phyloP scores from a whole-genome alignment of 2,113 vertebrate species.

The Sinocyclocheilus anshuiensis region DNA sequence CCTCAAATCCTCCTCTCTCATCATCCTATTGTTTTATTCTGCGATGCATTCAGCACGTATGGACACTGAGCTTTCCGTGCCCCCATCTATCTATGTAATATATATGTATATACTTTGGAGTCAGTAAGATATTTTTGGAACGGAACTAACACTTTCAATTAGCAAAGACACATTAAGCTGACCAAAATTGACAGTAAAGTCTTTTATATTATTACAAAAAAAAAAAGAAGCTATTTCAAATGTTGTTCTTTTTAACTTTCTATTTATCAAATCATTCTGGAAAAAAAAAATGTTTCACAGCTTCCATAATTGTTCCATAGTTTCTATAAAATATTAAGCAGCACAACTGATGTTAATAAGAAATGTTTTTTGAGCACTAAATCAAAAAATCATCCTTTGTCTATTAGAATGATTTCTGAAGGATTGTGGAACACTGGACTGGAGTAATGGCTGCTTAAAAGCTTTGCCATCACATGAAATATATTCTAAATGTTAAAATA shows the following conservation, averaged over 20 bases:
- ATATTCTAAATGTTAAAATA: no score
- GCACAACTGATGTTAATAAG: no score
- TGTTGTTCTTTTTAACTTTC: no score
- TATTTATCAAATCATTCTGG: background rate
- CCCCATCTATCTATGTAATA: slow-evolving; percentile 1
- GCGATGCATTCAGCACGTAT: slow-evolving; percentile 65
- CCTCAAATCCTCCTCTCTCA: slow-evolving; percentile 49
- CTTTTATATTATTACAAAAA: no score
- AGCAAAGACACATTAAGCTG: background rate
- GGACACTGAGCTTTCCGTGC: slow-evolving; percentile 48
- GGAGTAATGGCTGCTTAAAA: background rate
- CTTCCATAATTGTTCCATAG: background rate
- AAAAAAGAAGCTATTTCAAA: no score
- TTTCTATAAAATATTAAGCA: no score
- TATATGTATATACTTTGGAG: background rate
- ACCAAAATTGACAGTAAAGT: background rate
- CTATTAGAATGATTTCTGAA: background rate
- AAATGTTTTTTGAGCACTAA: background rate
- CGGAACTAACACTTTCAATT: background rate
- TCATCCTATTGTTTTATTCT: slow-evolving; percentile 67
- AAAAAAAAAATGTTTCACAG: background rate
- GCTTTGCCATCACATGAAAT: background rate
- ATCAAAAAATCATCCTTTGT: background rate
- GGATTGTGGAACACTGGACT: background rate
- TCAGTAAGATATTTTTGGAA: background rate